phyloP scores from a whole-genome alignment of 2,113 vertebrate genomes.

The Furnarius figulus region DNA sequence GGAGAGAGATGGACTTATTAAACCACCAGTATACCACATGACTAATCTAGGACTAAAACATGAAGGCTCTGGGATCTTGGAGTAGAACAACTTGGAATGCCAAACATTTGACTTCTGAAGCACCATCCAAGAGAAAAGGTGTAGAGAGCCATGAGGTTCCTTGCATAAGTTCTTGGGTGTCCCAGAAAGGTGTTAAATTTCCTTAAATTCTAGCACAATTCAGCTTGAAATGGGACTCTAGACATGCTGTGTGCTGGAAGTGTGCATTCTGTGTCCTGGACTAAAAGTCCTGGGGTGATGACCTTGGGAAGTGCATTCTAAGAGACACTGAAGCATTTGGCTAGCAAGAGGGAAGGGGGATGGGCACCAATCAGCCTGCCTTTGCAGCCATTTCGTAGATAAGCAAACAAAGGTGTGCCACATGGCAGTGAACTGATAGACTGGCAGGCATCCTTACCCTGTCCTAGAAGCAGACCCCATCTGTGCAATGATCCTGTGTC shows the following conservation, averaged over 20 bases:
- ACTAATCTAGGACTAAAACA: constrained; percentile 7
- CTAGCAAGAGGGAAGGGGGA: neutral
- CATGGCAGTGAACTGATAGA: neutral
- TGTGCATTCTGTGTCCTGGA: neutral
- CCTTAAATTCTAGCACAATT: neutral
- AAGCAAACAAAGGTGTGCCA: neutral
- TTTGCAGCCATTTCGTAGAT: neutral
- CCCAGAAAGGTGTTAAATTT: neutral
- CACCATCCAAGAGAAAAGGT: neutral
- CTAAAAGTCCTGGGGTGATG: neutral
- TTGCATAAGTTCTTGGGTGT: neutral
- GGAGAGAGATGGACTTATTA: constrained; percentile 1
- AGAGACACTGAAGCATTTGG: neutral
- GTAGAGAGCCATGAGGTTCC: neutral
- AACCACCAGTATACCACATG: neutral
- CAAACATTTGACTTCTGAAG: neutral
- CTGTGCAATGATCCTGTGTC: neutral
- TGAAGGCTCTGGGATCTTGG: neutral
- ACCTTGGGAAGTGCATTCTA: neutral
- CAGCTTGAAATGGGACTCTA: neutral
- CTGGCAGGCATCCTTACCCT: neutral
- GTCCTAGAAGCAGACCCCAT: neutral
- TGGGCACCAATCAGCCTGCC: neutral
- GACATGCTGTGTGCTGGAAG: neutral
- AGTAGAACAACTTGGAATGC: neutral